Conservation (phyloP, 2,888 invertebrate genomes). For the Octodonta nipae region DNA sequence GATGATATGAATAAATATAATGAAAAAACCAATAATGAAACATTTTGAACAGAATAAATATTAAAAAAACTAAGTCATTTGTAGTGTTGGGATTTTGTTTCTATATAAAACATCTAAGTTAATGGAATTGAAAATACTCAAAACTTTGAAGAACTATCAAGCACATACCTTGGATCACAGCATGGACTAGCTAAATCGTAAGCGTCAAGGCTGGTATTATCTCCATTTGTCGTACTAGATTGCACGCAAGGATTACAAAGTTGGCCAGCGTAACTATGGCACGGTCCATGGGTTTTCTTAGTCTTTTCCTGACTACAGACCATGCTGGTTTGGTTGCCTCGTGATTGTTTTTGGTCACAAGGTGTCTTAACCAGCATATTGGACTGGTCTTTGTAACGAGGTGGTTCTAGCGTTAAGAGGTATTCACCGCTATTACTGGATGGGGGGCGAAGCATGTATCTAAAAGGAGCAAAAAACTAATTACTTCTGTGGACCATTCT, state of each 20-base stretch:
- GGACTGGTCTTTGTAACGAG: conserved; percentile 52
- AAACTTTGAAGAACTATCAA: no score
- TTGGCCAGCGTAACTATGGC: conserved; percentile 36
- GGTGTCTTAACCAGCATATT: conserved; percentile 53
- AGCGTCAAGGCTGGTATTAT: conserved; percentile 69
- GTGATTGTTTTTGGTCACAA: conserved; percentile 31
- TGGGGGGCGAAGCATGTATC: conserved; percentile 47
- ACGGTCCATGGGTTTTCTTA: conserved; percentile 25
- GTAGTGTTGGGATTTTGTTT: no score
- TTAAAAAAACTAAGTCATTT: no score
- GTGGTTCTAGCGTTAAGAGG: conserved; percentile 56
- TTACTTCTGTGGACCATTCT: no score
- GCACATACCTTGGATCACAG: conserved; percentile 75
- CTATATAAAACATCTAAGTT: no score
- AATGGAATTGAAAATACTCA: no score
- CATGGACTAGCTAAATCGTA: conserved; percentile 78
- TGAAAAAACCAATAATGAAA: no score
- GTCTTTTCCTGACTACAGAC: conserved; percentile 18
- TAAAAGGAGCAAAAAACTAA: conserved; percentile 6
- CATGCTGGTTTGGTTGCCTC: conserved; percentile 22
- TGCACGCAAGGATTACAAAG: conserved; percentile 62
- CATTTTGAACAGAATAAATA: no score
- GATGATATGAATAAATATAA: no score
- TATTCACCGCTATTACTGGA: conserved; percentile 55
- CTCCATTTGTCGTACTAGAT: conserved; percentile 42